phyloP scores from a whole-genome alignment of 37 sponge, comb jelly and placozoan species.

The Eunapius fragilis region DNA sequence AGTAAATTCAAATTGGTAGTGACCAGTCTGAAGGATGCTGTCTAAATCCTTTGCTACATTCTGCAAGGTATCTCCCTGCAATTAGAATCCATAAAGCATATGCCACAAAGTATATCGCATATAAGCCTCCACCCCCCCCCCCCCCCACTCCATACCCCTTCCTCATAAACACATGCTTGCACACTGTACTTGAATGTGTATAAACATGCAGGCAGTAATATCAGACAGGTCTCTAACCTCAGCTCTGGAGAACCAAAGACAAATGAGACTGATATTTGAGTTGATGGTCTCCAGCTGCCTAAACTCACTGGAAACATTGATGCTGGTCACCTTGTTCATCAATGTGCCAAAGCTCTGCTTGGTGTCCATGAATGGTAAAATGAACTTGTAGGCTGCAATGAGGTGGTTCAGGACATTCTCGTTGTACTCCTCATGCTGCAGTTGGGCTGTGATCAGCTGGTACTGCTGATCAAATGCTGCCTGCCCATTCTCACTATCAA shows the following conservation, averaged over 20 bases:
- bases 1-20: conserved; percentile 59
- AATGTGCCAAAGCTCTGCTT: conserved; percentile 45
- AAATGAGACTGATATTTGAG: conserved; percentile 69
- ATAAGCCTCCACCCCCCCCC: too few species aligned
- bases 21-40: conserved; percentile 68
- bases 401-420: conserved; percentile 85
- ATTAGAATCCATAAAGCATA: too few species aligned
- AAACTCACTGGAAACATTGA: conserved; percentile 30
- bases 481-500: conserved; percentile 43
- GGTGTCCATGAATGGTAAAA: conserved; percentile 72
- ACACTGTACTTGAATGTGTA: too few species aligned
- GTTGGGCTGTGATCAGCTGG: conserved; percentile 73
- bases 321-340: conserved; percentile 48
- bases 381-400: conserved; percentile 70
- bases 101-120: too few species aligned
- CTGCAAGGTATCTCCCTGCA: not conserved
- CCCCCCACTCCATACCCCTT: too few species aligned
- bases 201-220: too few species aligned
- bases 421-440: conserved; percentile 86
- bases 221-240: too few species aligned
- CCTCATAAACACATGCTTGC: too few species aligned
- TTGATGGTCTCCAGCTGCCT: conserved; percentile 78
- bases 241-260: conserved; percentile 77
- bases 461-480: conserved; percentile 69
- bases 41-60: conserved; percentile 31